Evolutionary conservation across 2,113 vertebrate genomes (phyloP).

Genomic region (Conger conger): DNA sequence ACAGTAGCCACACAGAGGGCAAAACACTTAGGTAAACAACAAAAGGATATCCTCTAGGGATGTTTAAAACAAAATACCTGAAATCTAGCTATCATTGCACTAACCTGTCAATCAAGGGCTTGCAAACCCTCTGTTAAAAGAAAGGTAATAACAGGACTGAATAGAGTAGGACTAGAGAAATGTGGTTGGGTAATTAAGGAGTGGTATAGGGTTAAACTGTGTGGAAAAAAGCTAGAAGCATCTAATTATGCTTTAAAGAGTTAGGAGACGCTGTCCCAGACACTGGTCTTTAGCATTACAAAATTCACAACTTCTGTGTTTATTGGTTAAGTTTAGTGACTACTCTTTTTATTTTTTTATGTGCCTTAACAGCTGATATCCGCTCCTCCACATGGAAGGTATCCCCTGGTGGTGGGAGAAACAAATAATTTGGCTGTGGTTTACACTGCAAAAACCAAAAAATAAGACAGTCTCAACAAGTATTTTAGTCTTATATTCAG

Average conservation of each 20-base stretch:
- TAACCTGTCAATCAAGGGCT: neutral
- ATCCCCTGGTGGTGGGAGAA: neutral
- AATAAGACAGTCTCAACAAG: no score
- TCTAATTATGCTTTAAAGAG: neutral
- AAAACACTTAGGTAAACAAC: neutral
- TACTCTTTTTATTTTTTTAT: constrained; percentile 28
- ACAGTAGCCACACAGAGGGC: neutral
- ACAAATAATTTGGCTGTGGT: neutral
- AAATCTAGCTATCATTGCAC: neutral
- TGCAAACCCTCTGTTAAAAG: neutral
- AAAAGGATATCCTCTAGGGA: neutral
- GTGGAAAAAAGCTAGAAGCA: neutral
- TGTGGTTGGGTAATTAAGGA: neutral
- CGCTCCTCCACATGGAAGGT: neutral
- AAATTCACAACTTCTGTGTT: constrained; percentile 27
- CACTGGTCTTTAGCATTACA: constrained; percentile 37
- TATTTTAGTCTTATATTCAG: no score
- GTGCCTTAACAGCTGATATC: constrained; percentile 19
- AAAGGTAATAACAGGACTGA: neutral
- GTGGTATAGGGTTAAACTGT: neutral
- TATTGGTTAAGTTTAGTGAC: constrained; percentile 20
- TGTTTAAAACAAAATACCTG: neutral
- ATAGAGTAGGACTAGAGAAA: neutral
- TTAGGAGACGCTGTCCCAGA: constrained; percentile 4
- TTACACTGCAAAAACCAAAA: no score